Conservation (phyloP, 2,888 invertebrate genomes). For the Mylabris sibirica region DNA sequence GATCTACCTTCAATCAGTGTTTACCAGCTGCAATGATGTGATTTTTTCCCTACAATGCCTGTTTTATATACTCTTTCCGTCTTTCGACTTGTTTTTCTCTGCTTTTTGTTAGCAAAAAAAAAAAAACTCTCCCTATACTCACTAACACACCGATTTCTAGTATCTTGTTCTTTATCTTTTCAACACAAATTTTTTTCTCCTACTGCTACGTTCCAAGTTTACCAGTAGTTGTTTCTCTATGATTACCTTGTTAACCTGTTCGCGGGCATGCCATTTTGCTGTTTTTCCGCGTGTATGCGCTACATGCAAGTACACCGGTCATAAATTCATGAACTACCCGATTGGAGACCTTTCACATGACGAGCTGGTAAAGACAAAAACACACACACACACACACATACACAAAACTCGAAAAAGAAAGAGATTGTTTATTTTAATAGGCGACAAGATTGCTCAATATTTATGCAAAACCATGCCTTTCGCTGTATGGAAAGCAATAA, state of each 20-base stretch:
- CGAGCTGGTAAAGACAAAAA: neutral
- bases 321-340: neutral
- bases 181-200: neutral
- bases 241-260: slow-evolving; percentile 27
- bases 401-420: neutral
- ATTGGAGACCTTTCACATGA: slow-evolving; percentile 6
- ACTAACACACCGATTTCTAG: slow-evolving; percentile 17
- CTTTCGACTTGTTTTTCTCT: neutral
- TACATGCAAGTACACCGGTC: slow-evolving; percentile 6
- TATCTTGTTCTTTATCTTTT: slow-evolving; percentile 23
- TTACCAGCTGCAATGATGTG: slow-evolving; percentile 30
- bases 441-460: neutral
- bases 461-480: neutral
- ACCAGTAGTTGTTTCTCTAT: slow-evolving; percentile 21
- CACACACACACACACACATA: too few relatives aligned
- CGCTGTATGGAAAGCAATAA: neutral
- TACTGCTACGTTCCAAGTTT: neutral
- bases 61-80: neutral
- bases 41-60: slow-evolving; percentile 16
- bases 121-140: slow-evolving; percentile 10
- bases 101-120: neutral
- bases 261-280: slow-evolving; percentile 13
- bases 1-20: slow-evolving; percentile 46
- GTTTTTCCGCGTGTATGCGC: slow-evolving; percentile 22
- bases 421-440: neutral